Base-by-base conservation (phyloP, 2,797 vertebrate genomes). In the Eulemur albifrons region DNA sequence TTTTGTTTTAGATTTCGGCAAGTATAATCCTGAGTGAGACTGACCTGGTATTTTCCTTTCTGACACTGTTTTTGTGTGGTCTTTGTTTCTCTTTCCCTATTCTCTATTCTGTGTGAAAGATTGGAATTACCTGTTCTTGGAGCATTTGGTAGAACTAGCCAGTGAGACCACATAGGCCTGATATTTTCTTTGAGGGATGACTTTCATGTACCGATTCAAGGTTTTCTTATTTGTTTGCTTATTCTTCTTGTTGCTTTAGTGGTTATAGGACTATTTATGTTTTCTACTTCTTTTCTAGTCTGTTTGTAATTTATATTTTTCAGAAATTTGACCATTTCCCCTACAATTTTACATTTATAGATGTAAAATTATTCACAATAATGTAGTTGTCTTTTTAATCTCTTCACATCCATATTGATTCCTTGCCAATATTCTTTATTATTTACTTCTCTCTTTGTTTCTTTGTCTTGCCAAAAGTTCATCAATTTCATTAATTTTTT, bases 221-320 rank as follows among this genome's bases (percentile, higher is more conserved):
- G 9, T 75, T 76, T 59, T 69, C n/a, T 81, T 21, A 5, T 79
- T 79, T 50, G 61, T 85, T 79, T 50, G 61, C n/a, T 82, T 82
- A 40, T 50, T 40, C 32, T 82, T n/a, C 0, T 23, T 52, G 18
- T 81, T 69, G 25, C 45, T 77, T 88, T 57, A 89, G 8, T 72
- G 27, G 54, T 69, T 8, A 17, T 17, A 70, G 27, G 30, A 69
- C 61, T 81, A 6, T 63, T 79, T 48, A n/a, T 27, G 8, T 90
- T 92, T 80, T 76, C 40, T 48, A 1, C 63, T 79, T 65, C 32
- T 80, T 48, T 35, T 38, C 84, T 61, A 38, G 61, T 80, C 52
- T 90, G 27, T 90, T 83, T 79, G 23, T 96, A 90, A 72, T 69
- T n/a, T 95, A 11, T 21, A 57, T 50, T 86, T 67, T 90, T 65